These are phyloP conservation scores for Aulostomus chinensis DNA, from an alignment of 2,797 vertebrate genomes.

Conservation along the genomic window DNA sequence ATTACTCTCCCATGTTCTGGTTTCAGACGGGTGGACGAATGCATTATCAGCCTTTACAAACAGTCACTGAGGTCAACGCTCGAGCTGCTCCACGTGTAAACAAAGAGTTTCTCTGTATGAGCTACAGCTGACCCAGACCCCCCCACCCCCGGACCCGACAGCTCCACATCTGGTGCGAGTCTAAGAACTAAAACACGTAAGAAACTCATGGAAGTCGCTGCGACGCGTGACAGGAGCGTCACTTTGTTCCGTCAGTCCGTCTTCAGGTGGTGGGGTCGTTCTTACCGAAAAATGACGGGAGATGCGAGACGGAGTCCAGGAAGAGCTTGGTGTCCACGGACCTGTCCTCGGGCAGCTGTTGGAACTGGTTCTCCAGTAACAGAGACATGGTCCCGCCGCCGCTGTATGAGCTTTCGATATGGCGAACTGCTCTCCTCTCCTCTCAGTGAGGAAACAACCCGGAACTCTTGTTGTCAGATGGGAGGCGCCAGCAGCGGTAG, in stretches of 20 bases:
- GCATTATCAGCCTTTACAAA: slow-evolving; percentile 3
- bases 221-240: no score
- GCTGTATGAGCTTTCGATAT: background rate
- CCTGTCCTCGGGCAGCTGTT: slow-evolving; percentile 83
- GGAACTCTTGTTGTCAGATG: background rate
- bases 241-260: background rate
- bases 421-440: background rate
- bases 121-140: slow-evolving; percentile 7
- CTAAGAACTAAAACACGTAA: no score
- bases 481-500: background rate
- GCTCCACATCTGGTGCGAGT: slow-evolving; percentile 3
- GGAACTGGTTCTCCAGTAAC: slow-evolving; percentile 88
- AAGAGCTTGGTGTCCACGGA: slow-evolving; percentile 88
- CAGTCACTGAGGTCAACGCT: slow-evolving; percentile 55
- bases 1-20: no score
- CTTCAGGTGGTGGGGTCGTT: slow-evolving; percentile 5
- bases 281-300: slow-evolving; percentile 95
- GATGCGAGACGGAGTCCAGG: slow-evolving; percentile 89
- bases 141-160: no score
- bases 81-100: slow-evolving; percentile 34
- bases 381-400: slow-evolving; percentile 76
- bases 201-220: no score
- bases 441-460: background rate
- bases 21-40: background rate
- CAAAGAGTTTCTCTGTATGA: slow-evolving; percentile 58